Base-by-base conservation (phyloP, 2,797 vertebrate genomes). In the Epinephelus malabaricus region DNA sequence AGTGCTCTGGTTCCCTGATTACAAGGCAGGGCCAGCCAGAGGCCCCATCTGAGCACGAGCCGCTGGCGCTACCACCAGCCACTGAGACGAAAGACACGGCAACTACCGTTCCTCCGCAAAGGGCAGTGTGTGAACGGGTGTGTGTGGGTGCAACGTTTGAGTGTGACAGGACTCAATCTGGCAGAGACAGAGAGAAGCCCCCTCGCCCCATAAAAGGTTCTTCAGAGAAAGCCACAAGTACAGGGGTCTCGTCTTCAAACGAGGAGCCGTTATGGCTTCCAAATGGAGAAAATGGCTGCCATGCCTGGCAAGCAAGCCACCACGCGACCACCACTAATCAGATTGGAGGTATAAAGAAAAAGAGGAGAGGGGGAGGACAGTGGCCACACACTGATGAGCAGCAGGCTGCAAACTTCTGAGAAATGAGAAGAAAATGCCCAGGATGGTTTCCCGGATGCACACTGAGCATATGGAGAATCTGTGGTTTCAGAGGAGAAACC, bases 171-270 rank as follows among this genome's bases (percentile, higher is more conserved):
- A 79, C 79, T 84, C 89, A 87, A 87, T 95, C 93, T 90, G 81
- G 89, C 85, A 82, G 86, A 94, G 89, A 94, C 89, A 91, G 84
- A 91, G 87, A 91, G 92, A 95, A 95, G 91, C 91, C 95, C 94
- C 91, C 87, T 73, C 85, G 91, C 90, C 89, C 92, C 87, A 91
- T 92, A 65, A 94, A 93, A 93, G 89, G 85, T 67, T 92, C 92
- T 89, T 92, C 86, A 89, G 86, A 92, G 84, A 86, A 95, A 96
- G 93, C 94, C 95, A 95, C 95, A 96, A 96, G 91, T 95, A 95
- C 92, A 95, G 94, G 93, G 94, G 91, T 94, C 93, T 88, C 78
- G 14, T 94, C 94, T 95, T 96, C 95, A 96, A 96, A 96, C 88
- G 71, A 43, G 69, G 25, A 81, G 83, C 78, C 21, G 59, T 92